A percentile compares a stretch with the other conserved stretches of the same genome.
Conservation (phyloP, 2,888 invertebrate genomes). For the Nowickia ferox region DNA sequence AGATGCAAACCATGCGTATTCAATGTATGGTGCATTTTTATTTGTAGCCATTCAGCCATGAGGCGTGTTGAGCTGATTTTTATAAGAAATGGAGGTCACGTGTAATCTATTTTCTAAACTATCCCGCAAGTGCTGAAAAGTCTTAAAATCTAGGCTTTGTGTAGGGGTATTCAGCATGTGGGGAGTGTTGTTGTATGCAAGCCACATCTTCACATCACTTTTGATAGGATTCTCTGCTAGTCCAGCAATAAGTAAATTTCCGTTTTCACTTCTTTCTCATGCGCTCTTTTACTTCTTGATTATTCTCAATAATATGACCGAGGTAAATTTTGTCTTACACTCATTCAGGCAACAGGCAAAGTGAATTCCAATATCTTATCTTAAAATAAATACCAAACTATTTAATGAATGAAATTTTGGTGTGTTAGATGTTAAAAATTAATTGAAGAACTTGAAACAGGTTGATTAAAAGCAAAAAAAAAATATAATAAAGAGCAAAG, state of each 20-base stretch:
- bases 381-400: slow-evolving; percentile 12
- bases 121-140: no score
- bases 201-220: no score
- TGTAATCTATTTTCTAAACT: no score
- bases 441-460: slow-evolving; percentile 26
- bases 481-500: slow-evolving; percentile 23
- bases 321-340: slow-evolving; percentile 45
- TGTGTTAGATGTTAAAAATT: slow-evolving; percentile 44
- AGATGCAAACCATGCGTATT: no score
- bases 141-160: no score
- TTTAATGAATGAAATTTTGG: slow-evolving; percentile 68
- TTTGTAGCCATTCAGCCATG: no score
- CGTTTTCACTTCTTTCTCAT: not conserved
- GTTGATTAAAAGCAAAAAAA: slow-evolving; percentile 26
- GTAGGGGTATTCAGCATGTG: no score
- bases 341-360: slow-evolving; percentile 12
- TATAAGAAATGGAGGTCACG: no score
- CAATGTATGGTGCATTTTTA: no score
- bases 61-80: no score
- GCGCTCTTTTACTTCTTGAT: not conserved
- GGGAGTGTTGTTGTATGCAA: no score
- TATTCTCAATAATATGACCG: slow-evolving; percentile 1
- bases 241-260: not conserved
- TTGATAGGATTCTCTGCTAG: no score
- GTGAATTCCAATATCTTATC: not conserved